Evolutionary conservation across 2,888 invertebrate species (phyloP).

Genomic region (Trilocha varians): DNA sequence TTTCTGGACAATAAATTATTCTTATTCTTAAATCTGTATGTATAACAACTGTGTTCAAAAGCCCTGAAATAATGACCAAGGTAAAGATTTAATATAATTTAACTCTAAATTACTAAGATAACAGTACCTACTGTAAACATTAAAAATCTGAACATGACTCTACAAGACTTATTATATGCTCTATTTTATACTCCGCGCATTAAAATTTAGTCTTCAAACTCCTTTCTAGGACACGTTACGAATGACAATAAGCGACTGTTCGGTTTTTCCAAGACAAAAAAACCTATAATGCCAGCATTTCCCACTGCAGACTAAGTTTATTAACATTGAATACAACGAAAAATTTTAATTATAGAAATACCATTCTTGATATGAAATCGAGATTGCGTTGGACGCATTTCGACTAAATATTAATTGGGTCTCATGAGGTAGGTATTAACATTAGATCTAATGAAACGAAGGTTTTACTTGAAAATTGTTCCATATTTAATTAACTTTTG

Average conservation of each 20-base stretch:
- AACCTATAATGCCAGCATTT: background rate
- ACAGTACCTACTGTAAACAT: background rate
- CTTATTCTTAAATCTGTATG: too few relatives aligned
- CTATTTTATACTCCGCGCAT: background rate
- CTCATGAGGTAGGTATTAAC: background rate
- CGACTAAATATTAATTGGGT: background rate
- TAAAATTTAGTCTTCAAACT: background rate
- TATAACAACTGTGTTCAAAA: too few relatives aligned
- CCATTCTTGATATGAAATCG: background rate
- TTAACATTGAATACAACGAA: background rate
- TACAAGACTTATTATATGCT: background rate
- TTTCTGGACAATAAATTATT: too few relatives aligned
- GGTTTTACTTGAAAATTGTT: background rate
- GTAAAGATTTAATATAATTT: too few relatives aligned
- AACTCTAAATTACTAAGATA: too few relatives aligned
- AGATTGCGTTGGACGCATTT: background rate
- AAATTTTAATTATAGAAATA: background rate
- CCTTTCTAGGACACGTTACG: background rate
- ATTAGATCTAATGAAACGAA: background rate
- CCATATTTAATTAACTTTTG: background rate
- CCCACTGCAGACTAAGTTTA: background rate
- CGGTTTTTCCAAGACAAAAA: constrained; percentile 1
- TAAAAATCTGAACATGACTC: background rate
- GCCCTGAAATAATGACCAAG: too few relatives aligned
- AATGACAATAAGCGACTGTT: constrained; percentile 2